Percentiles rank a stretch among this genome's conserved stretches.
Conservation (phyloP, 2,888 invertebrate species). For the Plusia festucae region DNA sequence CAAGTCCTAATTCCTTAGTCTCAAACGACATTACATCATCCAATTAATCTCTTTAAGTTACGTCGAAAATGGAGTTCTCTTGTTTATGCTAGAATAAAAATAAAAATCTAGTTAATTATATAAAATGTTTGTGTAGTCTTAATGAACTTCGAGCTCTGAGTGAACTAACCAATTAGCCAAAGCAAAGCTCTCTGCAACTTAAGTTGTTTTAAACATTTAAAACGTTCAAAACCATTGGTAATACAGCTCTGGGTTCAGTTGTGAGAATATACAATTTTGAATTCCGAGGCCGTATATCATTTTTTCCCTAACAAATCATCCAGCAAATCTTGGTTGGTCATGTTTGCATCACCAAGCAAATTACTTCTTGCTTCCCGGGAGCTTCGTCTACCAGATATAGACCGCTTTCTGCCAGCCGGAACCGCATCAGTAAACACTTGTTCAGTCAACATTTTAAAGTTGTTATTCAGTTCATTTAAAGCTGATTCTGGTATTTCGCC, state of each 20-base stretch:
- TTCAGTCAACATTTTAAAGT: conserved; percentile 80
- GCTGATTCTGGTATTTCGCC: conserved; percentile 75
- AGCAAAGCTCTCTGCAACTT: conserved; percentile 9
- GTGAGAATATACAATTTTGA: conserved; percentile 18
- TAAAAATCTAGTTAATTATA: conserved; percentile 21
- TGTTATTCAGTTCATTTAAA: conserved; percentile 80
- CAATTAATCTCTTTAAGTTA: conserved; percentile 17
- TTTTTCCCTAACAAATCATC: conserved; percentile 84
- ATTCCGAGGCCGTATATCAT: conserved; percentile 70
- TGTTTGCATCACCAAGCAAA: conserved; percentile 76
- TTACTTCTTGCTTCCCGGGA: conserved; percentile 69
- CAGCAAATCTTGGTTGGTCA: conserved; percentile 83
- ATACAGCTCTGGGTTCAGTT: conserved; percentile 18
- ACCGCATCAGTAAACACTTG: conserved; percentile 71
- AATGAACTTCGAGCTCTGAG: conserved; percentile 34
- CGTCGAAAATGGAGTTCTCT: conserved; percentile 2
- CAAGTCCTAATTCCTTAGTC: neutral
- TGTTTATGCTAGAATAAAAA: conserved; percentile 10
- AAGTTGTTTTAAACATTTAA: conserved; percentile 42
- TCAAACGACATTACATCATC: conserved; percentile 16
- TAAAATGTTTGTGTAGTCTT: conserved; percentile 29
- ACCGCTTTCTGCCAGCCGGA: conserved; percentile 71
- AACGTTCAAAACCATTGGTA: conserved; percentile 20
- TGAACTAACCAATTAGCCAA: conserved; percentile 38
- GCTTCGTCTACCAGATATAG: conserved; percentile 72